Percentiles rank a stretch among this genome's conserved stretches.
These are phyloP conservation scores for Bovichtus diacanthus DNA, from an alignment of 2,797 vertebrate genomes.

Conservation along the genomic window DNA sequence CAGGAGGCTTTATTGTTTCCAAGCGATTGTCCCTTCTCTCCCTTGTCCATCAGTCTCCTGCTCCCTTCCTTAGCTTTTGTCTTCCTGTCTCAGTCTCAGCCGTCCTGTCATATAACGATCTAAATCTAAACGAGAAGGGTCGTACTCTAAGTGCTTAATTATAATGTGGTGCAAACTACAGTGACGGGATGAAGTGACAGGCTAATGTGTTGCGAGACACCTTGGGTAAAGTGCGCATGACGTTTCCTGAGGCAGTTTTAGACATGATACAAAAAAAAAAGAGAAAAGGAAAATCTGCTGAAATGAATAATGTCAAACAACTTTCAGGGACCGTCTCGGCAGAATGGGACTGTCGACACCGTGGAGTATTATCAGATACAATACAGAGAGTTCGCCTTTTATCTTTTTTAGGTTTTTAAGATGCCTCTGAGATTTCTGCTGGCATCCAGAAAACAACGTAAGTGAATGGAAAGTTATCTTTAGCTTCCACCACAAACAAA, in stretches of 20 bases:
- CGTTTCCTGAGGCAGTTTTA: slow-evolving; percentile 20
- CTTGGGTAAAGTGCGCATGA: slow-evolving; percentile 13
- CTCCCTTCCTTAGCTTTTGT: slow-evolving; percentile 31
- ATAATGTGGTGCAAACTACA: slow-evolving; percentile 10
- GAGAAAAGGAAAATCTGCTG: not conserved
- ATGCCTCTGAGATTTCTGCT: too few species aligned
- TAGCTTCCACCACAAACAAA: too few species aligned
- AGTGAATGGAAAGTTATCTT: too few species aligned
- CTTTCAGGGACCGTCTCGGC: not conserved
- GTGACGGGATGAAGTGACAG: slow-evolving; percentile 20
- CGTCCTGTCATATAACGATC: slow-evolving; percentile 21
- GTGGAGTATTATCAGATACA: too few species aligned
- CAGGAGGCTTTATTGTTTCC: not conserved
- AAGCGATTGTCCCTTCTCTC: slow-evolving; percentile 1
- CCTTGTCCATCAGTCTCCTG: slow-evolving; percentile 47
- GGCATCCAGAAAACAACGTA: too few species aligned
- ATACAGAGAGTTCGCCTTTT: too few species aligned
- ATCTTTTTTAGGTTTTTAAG: too few species aligned
- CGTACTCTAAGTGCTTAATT: slow-evolving; percentile 20
- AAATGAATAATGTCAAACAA: slow-evolving; percentile 25
- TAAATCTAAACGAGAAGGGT: not conserved
- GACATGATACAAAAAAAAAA: slow-evolving; percentile 8
- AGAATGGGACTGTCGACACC: not conserved
- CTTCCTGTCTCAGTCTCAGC: not conserved
- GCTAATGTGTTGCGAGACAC: slow-evolving; percentile 11